phyloP scores from a whole-genome alignment of 2,113 vertebrate genomes.

The Actenoides hombroni region DNA sequence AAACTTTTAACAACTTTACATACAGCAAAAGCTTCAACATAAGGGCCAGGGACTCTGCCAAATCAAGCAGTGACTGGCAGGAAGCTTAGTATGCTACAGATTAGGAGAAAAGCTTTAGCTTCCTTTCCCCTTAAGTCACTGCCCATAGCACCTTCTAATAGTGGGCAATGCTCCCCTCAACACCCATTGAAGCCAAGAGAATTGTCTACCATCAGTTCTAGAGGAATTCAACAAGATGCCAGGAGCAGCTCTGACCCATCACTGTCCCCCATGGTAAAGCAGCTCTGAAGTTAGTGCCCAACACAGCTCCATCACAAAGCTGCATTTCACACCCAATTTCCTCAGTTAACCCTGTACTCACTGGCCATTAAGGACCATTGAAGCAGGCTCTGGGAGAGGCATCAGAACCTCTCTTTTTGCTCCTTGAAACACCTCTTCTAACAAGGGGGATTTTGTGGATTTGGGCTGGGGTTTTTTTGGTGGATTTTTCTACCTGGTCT shows the following conservation, averaged over 20 bases:
- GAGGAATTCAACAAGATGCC: not conserved
- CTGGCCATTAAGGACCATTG: not conserved
- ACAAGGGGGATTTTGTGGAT: not conserved
- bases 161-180: not conserved
- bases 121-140: not conserved
- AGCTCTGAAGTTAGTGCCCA: not conserved
- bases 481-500: not conserved
- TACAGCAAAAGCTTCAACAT: not conserved
- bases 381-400: not conserved
- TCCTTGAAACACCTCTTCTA: not conserved
- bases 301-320: not conserved
- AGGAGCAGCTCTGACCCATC: not conserved
- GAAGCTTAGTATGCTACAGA: not conserved
- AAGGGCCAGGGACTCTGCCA: rapidly evolving
- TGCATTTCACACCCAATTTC: rapidly evolving
- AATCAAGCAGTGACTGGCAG: not conserved
- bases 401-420: not conserved
- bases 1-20: not conserved
- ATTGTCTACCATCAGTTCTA: not conserved
- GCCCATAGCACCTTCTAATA: not conserved
- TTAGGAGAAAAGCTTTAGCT: not conserved
- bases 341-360: not conserved
- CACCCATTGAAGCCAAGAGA: not conserved
- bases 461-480: not conserved
- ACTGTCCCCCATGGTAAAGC: rapidly evolving